Base-by-base conservation (phyloP, 2,888 invertebrate species). In the Cephus nigrinus region DNA sequence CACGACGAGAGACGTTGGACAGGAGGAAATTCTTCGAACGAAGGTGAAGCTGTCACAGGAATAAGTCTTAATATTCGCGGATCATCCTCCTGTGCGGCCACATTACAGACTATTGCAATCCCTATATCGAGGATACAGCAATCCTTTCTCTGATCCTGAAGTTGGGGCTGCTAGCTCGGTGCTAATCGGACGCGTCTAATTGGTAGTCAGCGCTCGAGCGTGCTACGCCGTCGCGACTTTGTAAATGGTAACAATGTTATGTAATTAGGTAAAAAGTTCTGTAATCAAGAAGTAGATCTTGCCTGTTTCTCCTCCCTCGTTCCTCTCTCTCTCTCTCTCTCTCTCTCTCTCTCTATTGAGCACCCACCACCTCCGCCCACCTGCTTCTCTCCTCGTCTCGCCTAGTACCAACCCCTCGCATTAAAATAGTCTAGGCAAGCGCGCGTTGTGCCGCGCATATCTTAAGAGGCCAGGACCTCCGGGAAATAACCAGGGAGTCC, bases 271-370 rank as follows among this genome's bases (percentile, higher is more conserved):
- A 90, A 91, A 90, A 91, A 91, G 90, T 90, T 91, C 89, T 86
- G 89, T 90, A 91, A 91, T 90, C 90, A 91, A 90, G 91, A 90
- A 90, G 90, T 90, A 90, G 89, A 90, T 90, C 90, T 90, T 88
- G 87, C 82, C 84, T 84, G 88, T 85, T 86, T 85, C 86, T 83
- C 80, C 79, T 76, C 77, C 80, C 72, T 76, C 34, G 30, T 73
- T 78, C 40, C 74, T 76, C 71, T 76, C 71, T 74, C 76, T 69
- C 77, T 75, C 76, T 69, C 80, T 75, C 75, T 9, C 68, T 55
- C 15, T 76, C 35, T 32, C 71, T 68, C 76, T 36, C 69, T 34
- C 33, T 73, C 68, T 73, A 34, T 30, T 3, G 12, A 36, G 36
- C 36, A 36, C 36, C 36, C 15, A 68, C 33, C 36, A 68, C 34